Evolutionary conservation across 64 coral and sea anemone species (phyloP), one percentile per base, ranked within the genome.

Genomic region (Porites lutea): DNA sequence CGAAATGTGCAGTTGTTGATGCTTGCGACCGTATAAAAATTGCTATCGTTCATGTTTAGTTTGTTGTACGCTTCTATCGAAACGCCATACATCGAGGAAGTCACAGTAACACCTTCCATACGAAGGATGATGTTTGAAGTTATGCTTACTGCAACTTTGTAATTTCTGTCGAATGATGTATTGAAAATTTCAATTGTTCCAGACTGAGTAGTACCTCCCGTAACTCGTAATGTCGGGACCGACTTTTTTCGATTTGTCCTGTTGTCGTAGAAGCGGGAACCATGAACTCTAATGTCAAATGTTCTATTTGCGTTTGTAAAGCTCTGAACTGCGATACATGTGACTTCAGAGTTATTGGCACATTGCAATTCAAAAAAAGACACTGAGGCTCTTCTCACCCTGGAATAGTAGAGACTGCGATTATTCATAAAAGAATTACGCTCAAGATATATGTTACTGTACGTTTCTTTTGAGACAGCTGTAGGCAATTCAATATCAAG

Each of bases 371-470:
- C 7, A 57, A 7, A 3, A 55, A 78, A 78, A 8, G n/a, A 9
- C 1, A 78, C 19, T 4, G 18, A 10, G n/a, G 75, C 52, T 19
- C 1, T 78, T 52, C 23, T 11, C 7, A 78, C 75, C 2, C 14
- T 78, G 10, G 75, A 78, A 57, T 55, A 78, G 20, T 78, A 78
- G 21, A 78, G 50, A 8, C 75, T 58, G 52, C 75, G 75, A 27
- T 49, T 20, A 8, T 2, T 4, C 4, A 0, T 6, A 51, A 57
- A 78, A 27, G 20, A 19, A 55, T 78, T 78, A 22, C 75, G 16
- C 8, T 78, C 52, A 27, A 78, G 51, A 55, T 4, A 2, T 3
- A 78, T 16, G 75, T 27, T 55, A 22, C 27, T 10, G 75, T 78
- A 78, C 14, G 19, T 78, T 54, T 78, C 75, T 58, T 12, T 23